phyloP scores from a whole-genome alignment of 2,797 vertebrate genomes.

The Chelidonichthys spinosus region DNA sequence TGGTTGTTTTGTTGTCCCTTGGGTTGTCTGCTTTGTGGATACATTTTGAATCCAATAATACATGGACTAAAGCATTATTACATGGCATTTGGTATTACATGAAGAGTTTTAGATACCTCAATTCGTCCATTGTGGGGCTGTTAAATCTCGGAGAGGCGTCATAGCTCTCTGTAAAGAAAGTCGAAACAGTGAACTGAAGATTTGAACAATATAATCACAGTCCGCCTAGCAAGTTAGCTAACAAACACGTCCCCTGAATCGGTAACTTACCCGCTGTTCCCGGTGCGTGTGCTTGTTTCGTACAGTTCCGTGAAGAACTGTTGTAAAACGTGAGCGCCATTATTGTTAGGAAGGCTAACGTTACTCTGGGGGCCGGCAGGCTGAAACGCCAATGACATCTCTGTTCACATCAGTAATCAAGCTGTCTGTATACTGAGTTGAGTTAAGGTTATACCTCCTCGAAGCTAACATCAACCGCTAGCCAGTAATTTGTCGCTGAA shows the following conservation, averaged over 20 bases:
- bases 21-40: not conserved
- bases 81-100: not conserved
- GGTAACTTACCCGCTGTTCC: constrained; percentile 34
- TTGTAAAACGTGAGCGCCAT: not conserved
- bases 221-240: not conserved
- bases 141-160: constrained; percentile 40
- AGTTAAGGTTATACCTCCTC: not conserved
- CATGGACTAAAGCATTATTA: not conserved
- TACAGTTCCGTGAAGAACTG: not conserved
- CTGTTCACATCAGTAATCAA: not conserved
- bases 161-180: constrained; percentile 23
- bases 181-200: not conserved
- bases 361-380: not conserved
- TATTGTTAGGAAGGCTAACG: not conserved
- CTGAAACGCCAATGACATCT: constrained; percentile 47
- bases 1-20: not conserved
- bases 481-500: not conserved
- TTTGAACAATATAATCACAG: not conserved
- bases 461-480: constrained; percentile 5
- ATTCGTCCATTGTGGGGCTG: constrained; percentile 64
- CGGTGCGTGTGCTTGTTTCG: not conserved
- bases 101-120: constrained; percentile 56
- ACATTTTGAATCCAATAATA: not conserved
- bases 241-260: rapidly evolving
- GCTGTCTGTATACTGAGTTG: not conserved